Evolutionary conservation across 2,113 vertebrate genomes (phyloP), one percentile per base, ranked within the genome.

Genomic region (Ursus arctos): DNA sequence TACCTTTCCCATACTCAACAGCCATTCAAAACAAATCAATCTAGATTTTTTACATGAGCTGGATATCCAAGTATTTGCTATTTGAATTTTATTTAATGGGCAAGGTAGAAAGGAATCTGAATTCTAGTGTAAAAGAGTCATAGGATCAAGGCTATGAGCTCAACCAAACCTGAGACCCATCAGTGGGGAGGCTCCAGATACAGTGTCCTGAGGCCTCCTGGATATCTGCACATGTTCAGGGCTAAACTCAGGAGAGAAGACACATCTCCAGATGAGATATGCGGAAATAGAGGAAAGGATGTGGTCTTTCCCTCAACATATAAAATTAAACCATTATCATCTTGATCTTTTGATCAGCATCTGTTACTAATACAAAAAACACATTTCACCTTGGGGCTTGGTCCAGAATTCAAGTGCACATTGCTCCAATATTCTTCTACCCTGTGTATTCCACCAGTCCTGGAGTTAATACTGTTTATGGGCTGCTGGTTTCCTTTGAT

Each of bases 401-500:
- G 80, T 65, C 84, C 88, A 95, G 96, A 80, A 96, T 88, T 94
- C 94, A 81, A 53, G 82, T 11, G 26, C 40, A 31, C 10, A 1
- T 14, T 79, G 51, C 96, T 98, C 98, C 96, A 96, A 90, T 96
- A 92, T 51, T 95, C 88, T 89, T 83, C 94, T 86, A 91, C 67
- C 85, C 80, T 95, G 95, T 95, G 97, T 40, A 82, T 97, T 98
- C 98, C 96, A 98, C 94, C 86, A 97, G 82, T 85, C 93, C 98
- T 88, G 76, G 71, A 84, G 90, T 90, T 94, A 69, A 96, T 80
- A 94, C 72, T 98, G 96, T 98, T 98, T 98, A 97, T 96, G 96
- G 98, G 95, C 98, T 96, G 97, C 80, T 98, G 69, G 96, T 98
- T 96, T 97, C 94, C 97, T 98, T 97, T 98, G 95, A 98, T 98